Evolutionary conservation across 2,888 invertebrate species (phyloP), one percentile per base, ranked within the genome.

Genomic region (Blastobasis adustella): DNA sequence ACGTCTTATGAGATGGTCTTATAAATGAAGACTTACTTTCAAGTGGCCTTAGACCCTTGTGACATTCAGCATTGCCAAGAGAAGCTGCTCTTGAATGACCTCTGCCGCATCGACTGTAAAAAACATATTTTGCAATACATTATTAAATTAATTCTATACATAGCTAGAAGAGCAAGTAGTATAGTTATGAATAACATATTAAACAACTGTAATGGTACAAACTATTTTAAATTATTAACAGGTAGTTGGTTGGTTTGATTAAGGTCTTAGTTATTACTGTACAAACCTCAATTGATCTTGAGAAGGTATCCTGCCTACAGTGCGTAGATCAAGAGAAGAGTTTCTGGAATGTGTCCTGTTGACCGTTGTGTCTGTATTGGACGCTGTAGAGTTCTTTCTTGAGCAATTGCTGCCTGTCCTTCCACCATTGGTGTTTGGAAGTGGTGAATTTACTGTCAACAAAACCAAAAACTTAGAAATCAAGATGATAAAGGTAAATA

Each of bases 1-100:
- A 47, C 7, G 8, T 37, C 9, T 36, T 46, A 8, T 36, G 5
- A 8, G 23, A 10, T 8, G 36, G 23, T 8, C 9, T 42, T 8
- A 54, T 40, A 43, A 23, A 37, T 47, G 46, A 45, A 60, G 60
- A 69, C 79, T 59, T 73, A 89, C 89, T 68, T 71, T 89, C 89
- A 49, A 81, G 79, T 52, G 82, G 79, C 50, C 88, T 73, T 49
- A 81, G 71, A 42, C 82, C 81, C 71, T 89, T 89, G 58, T 82
- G 76, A 61, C 76, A 71, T 54, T 89, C 89, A 54, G 87, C 76
- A 58, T 87, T 86, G 37, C 89, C 97, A 59, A 96, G 79, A 3
- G 96, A 96, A 40, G 96, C 94, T 54, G 95, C 93, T 58, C 96
- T 91, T 1, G 96, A 96, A 75, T 96, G 96, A 5, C 91, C 91